A percentile compares a stretch with the other conserved stretches of the same genome.
Conservation (phyloP, 1,140 invertebrate genomes). For the Oppia nitens region DNA sequence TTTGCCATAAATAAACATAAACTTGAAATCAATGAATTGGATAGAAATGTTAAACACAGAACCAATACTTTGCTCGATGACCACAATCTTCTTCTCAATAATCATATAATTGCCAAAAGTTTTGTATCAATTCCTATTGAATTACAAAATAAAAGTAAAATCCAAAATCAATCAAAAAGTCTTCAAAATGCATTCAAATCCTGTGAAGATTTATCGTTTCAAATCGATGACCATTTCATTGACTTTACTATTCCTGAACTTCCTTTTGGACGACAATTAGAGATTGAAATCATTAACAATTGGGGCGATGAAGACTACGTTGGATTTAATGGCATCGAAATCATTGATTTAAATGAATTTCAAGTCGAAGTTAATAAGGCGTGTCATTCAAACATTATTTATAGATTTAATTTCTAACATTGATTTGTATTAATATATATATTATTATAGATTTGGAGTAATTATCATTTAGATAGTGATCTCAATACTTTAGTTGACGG, state of each 20-base stretch:
- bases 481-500: slow-evolving; percentile 45
- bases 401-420: neutral
- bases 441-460: slow-evolving; percentile 3
- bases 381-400: slow-evolving; percentile 10
- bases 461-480: slow-evolving; percentile 1
- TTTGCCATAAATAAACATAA: neutral
- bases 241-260: slow-evolving; percentile 49
- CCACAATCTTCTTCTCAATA: neutral
- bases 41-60: neutral
- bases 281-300: slow-evolving; percentile 49
- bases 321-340: slow-evolving; percentile 59
- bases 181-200: neutral
- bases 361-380: slow-evolving; percentile 30
- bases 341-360: slow-evolving; percentile 47
- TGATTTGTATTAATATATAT: slow-evolving; percentile 1
- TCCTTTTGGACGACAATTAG: slow-evolving; percentile 44
- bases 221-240: neutral
- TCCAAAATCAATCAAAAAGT: slow-evolving; percentile 4
- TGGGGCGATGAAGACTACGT: slow-evolving; percentile 69
- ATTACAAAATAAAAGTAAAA: neutral
- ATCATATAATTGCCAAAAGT: neutral
- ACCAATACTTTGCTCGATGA: neutral
- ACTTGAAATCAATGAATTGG: neutral
- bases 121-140: neutral
- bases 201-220: neutral